Base-by-base conservation (phyloP, 2,113 vertebrate species). In the Melanerpes aurifrons region DNA sequence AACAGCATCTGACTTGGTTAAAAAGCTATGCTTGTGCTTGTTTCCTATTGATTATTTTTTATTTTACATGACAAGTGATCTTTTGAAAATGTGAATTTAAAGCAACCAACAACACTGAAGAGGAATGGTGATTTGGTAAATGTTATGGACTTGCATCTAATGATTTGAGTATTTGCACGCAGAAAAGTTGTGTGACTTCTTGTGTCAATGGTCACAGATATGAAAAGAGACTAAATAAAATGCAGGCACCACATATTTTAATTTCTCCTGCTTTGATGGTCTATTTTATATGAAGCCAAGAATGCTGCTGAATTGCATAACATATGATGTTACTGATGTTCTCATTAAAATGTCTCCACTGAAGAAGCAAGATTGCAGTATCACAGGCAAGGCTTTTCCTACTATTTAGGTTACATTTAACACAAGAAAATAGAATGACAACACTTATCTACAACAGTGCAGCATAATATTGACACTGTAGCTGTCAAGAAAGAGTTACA, bases 41-140 rank as follows among this genome's bases (percentile, higher is more conserved):
- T 61, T 86, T 74, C 10, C 35, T 63, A 90, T 40, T 40, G 40
- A 40, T 40, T 40, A 40, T 12, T 40, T 40, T 40, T 40, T 40
- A 11, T 12, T 40, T 40, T 40, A 40, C 40, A 9, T 73, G 25
- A 24, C n/a, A 94, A 21, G 13, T 13, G 15, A 24, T 85, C 59
- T 91, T 89, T 80, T 85, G 47, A 87, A 91, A 92, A 82, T 58
- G 71, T 12, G 45, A 87, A 20, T 66, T 92, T 79, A 53, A 62
- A 84, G 26, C 56, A 72, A 67, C 26, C 24, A 90, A 50, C 28
- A 89, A 37, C 78, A 58, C 10, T 40, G 35, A 71, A 66, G 43
- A 76, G n/a, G 2, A 10, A 22, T 67, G 29, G 24, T 58, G 35
- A 35, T 22, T 28, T 59, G 37, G 47, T 86, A 87, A 87, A 71